These are phyloP conservation scores for Melieria picta DNA, from an alignment of 2,888 invertebrate genomes.

Conservation along the genomic window DNA sequence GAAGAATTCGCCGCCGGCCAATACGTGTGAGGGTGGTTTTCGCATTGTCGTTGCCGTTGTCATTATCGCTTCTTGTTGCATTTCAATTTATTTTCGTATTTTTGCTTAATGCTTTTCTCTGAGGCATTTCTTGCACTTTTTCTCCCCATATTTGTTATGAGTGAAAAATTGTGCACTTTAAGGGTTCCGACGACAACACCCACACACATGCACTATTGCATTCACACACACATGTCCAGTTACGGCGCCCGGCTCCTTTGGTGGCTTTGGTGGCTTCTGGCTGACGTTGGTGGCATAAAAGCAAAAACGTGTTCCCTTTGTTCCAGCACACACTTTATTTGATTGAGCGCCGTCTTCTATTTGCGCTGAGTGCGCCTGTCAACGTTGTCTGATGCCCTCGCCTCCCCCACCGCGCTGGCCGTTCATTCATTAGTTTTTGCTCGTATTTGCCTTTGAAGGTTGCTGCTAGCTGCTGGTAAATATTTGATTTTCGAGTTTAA, in stretches of 20 bases:
- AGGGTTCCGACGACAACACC: background rate
- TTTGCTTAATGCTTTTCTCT: background rate
- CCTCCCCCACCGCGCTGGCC: background rate
- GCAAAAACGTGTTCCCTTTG: conserved; percentile 24
- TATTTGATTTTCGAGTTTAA: conserved; percentile 33
- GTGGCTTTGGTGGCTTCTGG: background rate
- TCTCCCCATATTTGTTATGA: background rate
- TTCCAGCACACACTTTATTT: conserved; percentile 25
- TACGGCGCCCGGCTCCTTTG: conserved; percentile 1
- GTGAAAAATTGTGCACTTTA: conserved; percentile 13
- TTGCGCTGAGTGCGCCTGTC: background rate
- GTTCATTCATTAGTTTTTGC: conserved; percentile 23
- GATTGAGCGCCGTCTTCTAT: conserved; percentile 13
- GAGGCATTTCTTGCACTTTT: conserved; percentile 12
- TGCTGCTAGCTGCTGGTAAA: conserved; percentile 5
- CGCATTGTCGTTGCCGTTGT: conserved; percentile 16
- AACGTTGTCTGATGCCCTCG: background rate
- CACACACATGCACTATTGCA: background rate
- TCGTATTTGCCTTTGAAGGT: conserved; percentile 21
- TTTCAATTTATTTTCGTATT: background rate
- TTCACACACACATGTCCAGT: background rate
- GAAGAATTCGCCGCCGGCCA: conserved; percentile 6
- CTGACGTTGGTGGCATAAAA: conserved; percentile 10
- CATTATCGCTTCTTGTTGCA: background rate
- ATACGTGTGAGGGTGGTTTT: conserved; percentile 13